These are phyloP conservation scores for Crotalus horridus DNA, from an alignment of 2,113 vertebrate genomes.

Conservation along the genomic window DNA sequence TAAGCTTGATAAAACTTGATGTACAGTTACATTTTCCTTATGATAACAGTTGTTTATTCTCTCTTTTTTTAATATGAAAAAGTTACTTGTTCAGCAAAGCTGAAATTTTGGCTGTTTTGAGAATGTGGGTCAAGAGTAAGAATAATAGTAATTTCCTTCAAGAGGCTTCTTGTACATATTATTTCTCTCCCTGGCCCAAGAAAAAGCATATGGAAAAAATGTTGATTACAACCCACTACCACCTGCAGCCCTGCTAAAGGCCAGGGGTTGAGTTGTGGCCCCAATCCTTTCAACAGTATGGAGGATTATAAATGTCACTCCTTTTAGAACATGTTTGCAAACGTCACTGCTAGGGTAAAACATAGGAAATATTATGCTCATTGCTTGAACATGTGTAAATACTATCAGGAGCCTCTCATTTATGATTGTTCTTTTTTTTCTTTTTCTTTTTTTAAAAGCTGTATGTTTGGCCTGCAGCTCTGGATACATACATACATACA, in stretches of 20 bases:
- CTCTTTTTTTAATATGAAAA: neutral
- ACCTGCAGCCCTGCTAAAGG: neutral
- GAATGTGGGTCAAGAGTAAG: neutral
- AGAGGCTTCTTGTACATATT: neutral
- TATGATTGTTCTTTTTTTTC: neutral
- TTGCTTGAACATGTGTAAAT: neutral
- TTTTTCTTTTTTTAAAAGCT: neutral
- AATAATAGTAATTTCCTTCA: neutral
- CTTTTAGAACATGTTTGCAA: neutral
- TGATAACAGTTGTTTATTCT: neutral
- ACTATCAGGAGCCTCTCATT: neutral
- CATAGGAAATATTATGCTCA: neutral
- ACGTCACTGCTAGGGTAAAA: neutral
- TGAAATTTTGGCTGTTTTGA: neutral
- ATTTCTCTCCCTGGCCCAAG: neutral
- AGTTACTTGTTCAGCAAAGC: too few species aligned
- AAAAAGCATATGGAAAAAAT: neutral
- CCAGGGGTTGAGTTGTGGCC: neutral
- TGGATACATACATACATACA: neutral
- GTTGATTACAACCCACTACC: neutral
- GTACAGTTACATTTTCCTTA: neutral
- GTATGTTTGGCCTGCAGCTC: neutral
- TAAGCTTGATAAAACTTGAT: neutral
- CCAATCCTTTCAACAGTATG: neutral
- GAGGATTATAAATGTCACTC: neutral